phyloP scores from a whole-genome alignment of 2,888 invertebrate species.

The Meghimatium bilineatum region DNA sequence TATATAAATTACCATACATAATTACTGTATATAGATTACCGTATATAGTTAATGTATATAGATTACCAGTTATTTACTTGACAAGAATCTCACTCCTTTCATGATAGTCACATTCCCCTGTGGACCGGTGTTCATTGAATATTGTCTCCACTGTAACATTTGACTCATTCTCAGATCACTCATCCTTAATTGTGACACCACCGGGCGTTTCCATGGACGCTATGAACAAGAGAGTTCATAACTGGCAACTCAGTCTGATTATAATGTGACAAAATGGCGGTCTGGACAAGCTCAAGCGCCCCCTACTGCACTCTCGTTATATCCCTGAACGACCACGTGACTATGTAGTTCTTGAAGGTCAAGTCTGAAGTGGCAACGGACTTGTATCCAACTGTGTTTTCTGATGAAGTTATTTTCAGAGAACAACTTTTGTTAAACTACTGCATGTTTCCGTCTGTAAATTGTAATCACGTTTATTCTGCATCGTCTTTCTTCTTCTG shows the following conservation, averaged over 20 bases:
- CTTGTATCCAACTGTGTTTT: neutral
- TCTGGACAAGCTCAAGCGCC: slow-evolving; percentile 27
- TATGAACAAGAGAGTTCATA: slow-evolving; percentile 4
- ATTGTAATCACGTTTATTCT: no score
- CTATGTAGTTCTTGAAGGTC: slow-evolving; percentile 20
- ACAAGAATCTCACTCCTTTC: no score
- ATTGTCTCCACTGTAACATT: neutral
- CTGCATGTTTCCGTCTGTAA: neutral
- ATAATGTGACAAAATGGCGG: slow-evolving; percentile 28
- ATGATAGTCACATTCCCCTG: neutral
- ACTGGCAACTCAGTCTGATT: slow-evolving; percentile 26
- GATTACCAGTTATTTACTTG: no score
- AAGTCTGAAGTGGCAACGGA: neutral
- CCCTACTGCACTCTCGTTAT: neutral
- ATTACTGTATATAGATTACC: no score
- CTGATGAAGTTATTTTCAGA: neutral
- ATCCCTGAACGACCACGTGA: neutral
- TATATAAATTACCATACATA: no score
- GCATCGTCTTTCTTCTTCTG: no score
- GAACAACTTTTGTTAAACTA: neutral
- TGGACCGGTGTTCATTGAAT: neutral
- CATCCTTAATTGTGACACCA: slow-evolving; percentile 30
- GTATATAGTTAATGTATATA: no score
- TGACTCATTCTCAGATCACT: neutral
- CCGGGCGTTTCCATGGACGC: neutral